A percentile compares a stretch with the other conserved stretches of the same genome.
phyloP scores from a whole-genome alignment of 2,888 invertebrate species.

The Drosophila nigricruria region DNA sequence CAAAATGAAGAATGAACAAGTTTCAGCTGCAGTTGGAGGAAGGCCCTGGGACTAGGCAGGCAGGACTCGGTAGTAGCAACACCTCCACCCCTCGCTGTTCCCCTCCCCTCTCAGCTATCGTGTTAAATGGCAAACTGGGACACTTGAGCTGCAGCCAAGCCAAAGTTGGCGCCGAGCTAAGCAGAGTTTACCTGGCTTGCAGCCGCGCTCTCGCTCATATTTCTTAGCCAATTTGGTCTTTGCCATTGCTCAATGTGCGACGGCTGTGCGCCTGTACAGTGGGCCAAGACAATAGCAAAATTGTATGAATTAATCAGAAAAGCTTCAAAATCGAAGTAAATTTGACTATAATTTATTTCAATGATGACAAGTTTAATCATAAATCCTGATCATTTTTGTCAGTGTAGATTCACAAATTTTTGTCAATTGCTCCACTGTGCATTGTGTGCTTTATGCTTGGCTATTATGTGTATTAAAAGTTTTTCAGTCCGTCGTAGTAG shows the following conservation, averaged over 20 bases:
- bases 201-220: slow-evolving; percentile 57
- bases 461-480: slow-evolving; percentile 81
- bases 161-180: slow-evolving; percentile 66
- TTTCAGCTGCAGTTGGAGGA: slow-evolving; percentile 47
- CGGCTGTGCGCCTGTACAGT: slow-evolving; percentile 37
- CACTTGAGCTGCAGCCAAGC: slow-evolving; percentile 74
- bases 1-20: slow-evolving; percentile 71
- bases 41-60: slow-evolving; percentile 25
- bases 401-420: neutral
- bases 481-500: slow-evolving; percentile 64
- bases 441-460: slow-evolving; percentile 58
- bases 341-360: neutral
- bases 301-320: neutral
- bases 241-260: slow-evolving; percentile 58
- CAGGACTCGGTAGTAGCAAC: neutral
- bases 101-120: slow-evolving; percentile 40
- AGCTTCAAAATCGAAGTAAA: too few species aligned
- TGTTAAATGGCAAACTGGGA: slow-evolving; percentile 81
- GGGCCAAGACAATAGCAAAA: neutral
- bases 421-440: slow-evolving; percentile 20
- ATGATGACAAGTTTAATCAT: neutral
- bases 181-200: slow-evolving; percentile 42
- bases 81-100: neutral
- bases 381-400: neutral
- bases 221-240: slow-evolving; percentile 63